phyloP scores from a whole-genome alignment of 2,888 invertebrate species.

The Metellina segmentata region DNA sequence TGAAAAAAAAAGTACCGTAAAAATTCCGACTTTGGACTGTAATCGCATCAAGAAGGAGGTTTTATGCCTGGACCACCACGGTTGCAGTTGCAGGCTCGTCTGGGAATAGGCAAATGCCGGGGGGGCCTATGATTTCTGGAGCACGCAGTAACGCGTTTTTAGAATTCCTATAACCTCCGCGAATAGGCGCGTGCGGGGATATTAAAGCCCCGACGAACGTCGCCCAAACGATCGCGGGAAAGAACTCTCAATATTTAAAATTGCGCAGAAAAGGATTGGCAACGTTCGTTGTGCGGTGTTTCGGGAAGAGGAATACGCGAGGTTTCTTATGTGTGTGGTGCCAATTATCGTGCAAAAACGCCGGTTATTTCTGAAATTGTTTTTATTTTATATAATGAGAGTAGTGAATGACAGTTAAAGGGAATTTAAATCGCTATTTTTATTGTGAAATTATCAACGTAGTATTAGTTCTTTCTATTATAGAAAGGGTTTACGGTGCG shows the following conservation, averaged over 20 bases:
- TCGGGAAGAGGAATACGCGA: too few species aligned
- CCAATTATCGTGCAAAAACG: too few species aligned
- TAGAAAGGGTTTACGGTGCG: too few species aligned
- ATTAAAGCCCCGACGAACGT: conserved; percentile 25
- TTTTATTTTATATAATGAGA: too few species aligned
- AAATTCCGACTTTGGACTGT: conserved; percentile 28
- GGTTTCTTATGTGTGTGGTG: too few species aligned
- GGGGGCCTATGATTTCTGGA: conserved; percentile 35
- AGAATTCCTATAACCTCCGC: not conserved
- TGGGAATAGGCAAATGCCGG: conserved; percentile 43
- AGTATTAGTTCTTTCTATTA: too few species aligned
- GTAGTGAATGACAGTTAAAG: too few species aligned
- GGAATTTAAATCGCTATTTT: too few species aligned
- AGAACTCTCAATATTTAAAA: conserved; percentile 25
- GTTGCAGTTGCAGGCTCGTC: conserved; percentile 10
- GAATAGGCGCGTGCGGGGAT: conserved; percentile 6
- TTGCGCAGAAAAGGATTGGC: not conserved
- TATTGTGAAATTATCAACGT: too few species aligned
- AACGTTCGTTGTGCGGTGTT: not conserved
- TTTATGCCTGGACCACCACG: conserved; percentile 30
- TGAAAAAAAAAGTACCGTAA: conserved; percentile 34
- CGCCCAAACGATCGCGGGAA: conserved; percentile 12
- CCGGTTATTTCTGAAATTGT: too few species aligned
- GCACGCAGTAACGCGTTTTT: conserved; percentile 37
- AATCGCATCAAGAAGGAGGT: conserved; percentile 49